Evolutionary conservation across 2,113 vertebrate genomes (phyloP).

Genomic region (Nesogale talazaci): DNA sequence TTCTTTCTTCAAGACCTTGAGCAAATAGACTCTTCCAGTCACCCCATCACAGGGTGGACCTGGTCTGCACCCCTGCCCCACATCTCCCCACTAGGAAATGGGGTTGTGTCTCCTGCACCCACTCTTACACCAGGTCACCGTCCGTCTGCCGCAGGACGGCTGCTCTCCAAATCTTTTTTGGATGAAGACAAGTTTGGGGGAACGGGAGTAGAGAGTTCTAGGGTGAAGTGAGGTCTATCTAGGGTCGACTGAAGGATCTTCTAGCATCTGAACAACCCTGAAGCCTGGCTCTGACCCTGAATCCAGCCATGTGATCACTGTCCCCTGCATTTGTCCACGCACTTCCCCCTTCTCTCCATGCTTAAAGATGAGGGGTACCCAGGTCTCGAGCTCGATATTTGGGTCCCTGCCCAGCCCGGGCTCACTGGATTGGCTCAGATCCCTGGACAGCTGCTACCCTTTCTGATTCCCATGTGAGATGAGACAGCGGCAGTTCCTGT

Average conservation of each 20-base stretch:
- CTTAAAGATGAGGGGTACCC: background rate
- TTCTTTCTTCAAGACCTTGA: background rate
- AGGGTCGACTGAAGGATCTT: background rate
- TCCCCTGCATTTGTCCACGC: background rate
- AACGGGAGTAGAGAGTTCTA: background rate
- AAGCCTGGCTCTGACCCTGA: background rate
- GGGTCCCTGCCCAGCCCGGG: background rate
- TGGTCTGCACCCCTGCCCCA: background rate
- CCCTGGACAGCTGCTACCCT: background rate
- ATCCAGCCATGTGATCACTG: background rate
- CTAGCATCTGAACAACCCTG: background rate
- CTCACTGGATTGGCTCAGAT: background rate
- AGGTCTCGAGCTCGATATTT: fast-evolving
- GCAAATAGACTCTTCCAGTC: background rate
- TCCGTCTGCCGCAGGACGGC: background rate
- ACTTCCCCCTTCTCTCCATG: background rate
- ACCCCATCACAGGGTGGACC: background rate
- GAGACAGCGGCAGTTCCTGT: background rate
- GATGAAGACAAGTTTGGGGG: background rate
- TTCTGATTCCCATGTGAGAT: background rate
- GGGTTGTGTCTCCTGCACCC: background rate
- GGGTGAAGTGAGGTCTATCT: background rate
- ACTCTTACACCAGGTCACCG: background rate
- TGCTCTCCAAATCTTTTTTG: background rate
- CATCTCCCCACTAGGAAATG: background rate